These are phyloP conservation scores for Calyptommatus sinebrachiatus DNA, from an alignment of 2,113 vertebrate genomes.

Conservation along the genomic window DNA sequence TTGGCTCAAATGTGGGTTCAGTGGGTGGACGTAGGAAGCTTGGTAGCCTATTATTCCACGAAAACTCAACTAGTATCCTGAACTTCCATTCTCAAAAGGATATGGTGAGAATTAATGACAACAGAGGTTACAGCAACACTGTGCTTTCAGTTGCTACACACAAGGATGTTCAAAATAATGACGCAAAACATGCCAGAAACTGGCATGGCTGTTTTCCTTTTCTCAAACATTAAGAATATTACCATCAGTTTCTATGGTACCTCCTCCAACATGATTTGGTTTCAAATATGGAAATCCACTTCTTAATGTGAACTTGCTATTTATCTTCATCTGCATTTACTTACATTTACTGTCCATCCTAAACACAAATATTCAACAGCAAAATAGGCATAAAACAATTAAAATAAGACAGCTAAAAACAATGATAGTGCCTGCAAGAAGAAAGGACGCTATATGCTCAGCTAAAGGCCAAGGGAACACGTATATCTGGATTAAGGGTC, in stretches of 20 bases:
- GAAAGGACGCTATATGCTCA: too few species aligned
- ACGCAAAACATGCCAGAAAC: background rate
- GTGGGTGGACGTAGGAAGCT: background rate
- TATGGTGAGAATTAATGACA: background rate
- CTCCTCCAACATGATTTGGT: background rate
- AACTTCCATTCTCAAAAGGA: constrained; percentile 6
- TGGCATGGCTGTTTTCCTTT: background rate
- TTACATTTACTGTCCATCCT: too few species aligned
- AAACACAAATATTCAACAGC: too few species aligned
- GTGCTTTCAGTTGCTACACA: background rate
- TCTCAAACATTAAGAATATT: background rate
- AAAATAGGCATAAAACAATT: too few species aligned
- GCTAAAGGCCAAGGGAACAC: too few species aligned
- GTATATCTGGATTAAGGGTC: too few species aligned
- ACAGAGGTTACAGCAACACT: background rate
- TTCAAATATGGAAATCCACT: background rate
- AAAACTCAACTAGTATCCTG: background rate
- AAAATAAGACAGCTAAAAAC: too few species aligned
- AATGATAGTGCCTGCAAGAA: too few species aligned
- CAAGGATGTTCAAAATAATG: background rate
- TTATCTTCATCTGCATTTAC: too few species aligned
- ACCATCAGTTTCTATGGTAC: background rate
- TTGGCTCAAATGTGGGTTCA: background rate
- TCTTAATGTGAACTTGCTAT: too few species aligned
- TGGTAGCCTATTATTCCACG: background rate